Base-by-base conservation (phyloP, 1,140 invertebrate genomes). In the Pantala flavescens region DNA sequence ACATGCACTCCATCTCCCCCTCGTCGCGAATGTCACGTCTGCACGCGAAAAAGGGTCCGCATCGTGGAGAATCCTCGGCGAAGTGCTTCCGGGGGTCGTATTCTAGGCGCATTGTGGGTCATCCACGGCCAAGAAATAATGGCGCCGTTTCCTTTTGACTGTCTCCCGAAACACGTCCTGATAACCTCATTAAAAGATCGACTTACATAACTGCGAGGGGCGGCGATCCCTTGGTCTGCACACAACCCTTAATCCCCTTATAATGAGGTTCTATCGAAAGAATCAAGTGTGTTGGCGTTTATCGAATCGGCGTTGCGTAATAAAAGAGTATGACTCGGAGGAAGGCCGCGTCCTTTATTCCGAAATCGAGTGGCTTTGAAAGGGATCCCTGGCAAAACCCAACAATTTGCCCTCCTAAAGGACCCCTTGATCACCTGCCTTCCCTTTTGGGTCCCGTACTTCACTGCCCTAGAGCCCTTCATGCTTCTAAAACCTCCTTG, bases 161-260 rank as follows among this genome's bases (percentile, higher is more conserved):
- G 3, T 19, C 49, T 63, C n/a, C 12, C 49, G 5, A 63, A 63
- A 63, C 49, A 63, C 49, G 49, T 63, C 49, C 49, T 63, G 49
- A 63, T 63, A 63, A 63, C 49, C 49, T 63, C 49, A 63, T 63
- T 63, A 63, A 63, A 63, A 63, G 49, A 63, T 63, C 49, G 49
- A 63, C 49, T 63, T 63, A 63, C 49, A 63, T 63, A 63, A 63
- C 49, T 16, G 49, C n/a, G 49, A 63, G 49, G 49, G 49, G 49
- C 12, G 49, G 12, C 49, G n/a, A 63, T 21, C 14, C 49, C 14
- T 21, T 19, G 49, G 49, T 16, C 16, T 1, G 49, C 49, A 63
- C 49, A 63, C 49, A 63, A 63, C 49, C 49, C 49, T 14, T 63
- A 63, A 63, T 63, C 49, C 49, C 49, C 49, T 63, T 63, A 63